These are phyloP conservation scores for Erythrocercus mccallii DNA, from an alignment of 2,113 vertebrate species.

Conservation along the genomic window DNA sequence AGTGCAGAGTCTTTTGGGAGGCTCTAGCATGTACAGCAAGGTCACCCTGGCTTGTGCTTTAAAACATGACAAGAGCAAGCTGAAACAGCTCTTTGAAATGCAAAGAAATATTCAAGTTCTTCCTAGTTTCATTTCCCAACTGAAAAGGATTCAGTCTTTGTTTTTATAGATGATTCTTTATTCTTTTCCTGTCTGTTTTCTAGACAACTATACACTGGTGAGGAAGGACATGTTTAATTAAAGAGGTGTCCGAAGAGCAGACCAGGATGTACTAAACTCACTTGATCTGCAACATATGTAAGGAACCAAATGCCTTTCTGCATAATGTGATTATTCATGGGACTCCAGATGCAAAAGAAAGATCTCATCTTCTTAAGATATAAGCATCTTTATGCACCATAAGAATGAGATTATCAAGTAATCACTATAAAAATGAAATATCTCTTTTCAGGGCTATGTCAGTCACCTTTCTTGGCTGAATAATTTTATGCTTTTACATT, in stretches of 20 bases:
- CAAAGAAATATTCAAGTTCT: neutral
- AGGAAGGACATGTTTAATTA: neutral
- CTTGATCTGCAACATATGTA: neutral
- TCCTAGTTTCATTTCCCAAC: neutral
- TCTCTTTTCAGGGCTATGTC: neutral
- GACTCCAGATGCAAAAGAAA: neutral
- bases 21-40: neutral
- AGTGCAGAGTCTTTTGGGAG: neutral
- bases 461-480: neutral
- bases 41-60: neutral
- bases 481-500: neutral
- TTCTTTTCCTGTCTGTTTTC: neutral
- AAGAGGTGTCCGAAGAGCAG: neutral
- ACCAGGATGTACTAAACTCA: neutral
- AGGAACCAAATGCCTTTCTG: neutral
- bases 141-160: neutral
- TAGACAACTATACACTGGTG: neutral
- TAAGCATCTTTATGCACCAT: neutral
- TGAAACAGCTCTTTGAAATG: neutral
- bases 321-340: neutral
- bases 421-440: neutral
- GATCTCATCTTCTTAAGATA: neutral
- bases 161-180: neutral
- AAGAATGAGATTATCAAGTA: slow-evolving; percentile 13
- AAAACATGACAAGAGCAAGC: neutral